Percentiles rank a stretch among this genome's conserved stretches.
Evolutionary conservation across 2,888 invertebrate genomes (phyloP).

Genomic region (Papilio elwesi): DNA sequence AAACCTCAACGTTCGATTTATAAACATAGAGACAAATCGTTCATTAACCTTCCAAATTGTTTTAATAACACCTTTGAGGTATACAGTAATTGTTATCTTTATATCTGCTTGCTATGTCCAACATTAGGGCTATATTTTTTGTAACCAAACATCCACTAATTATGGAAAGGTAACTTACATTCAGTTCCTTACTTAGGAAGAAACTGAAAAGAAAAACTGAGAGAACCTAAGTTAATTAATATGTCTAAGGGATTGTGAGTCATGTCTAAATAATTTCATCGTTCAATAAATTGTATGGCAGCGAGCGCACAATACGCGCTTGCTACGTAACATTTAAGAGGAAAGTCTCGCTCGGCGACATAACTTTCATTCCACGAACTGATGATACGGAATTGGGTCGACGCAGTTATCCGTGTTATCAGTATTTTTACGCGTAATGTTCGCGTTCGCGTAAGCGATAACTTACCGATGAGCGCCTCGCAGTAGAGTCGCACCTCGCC

Average conservation of each 20-base stretch:
- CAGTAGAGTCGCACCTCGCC: constrained; percentile 88
- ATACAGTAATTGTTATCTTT: no score
- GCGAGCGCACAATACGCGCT: constrained; percentile 11
- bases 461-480: constrained; percentile 90
- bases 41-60: no score
- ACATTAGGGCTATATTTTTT: no score
- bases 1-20: no score
- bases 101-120: no score
- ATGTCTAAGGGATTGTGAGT: neutral
- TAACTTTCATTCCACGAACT: constrained; percentile 38
- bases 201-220: no score
- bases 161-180: no score
- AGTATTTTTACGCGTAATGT: constrained; percentile 30
- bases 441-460: constrained; percentile 32
- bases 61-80: no score
- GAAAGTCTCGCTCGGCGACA: constrained; percentile 34
- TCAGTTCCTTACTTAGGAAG: no score
- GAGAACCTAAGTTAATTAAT: no score
- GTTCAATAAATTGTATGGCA: neutral
- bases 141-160: no score
- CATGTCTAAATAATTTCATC: constrained; percentile 11
- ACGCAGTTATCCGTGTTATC: neutral
- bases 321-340: constrained; percentile 18
- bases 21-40: no score
- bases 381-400: neutral